Evolutionary conservation across 2,888 invertebrate genomes (phyloP).

Genomic region (Tenthredo livida): DNA sequence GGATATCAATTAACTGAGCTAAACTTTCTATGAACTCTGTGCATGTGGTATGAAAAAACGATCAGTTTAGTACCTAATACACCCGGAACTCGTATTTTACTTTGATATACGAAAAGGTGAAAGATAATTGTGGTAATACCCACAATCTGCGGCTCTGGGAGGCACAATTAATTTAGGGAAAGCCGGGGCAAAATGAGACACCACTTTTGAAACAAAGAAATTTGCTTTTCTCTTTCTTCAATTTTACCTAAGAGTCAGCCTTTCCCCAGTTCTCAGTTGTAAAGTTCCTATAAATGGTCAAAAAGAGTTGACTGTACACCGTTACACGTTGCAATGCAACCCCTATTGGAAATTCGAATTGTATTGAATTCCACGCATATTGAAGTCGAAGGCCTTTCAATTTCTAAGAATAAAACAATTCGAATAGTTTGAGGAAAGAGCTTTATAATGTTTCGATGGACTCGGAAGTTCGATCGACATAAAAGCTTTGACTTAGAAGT

Average conservation of each 20-base stretch:
- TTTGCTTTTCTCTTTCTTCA: too few species aligned
- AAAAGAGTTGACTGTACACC: not conserved
- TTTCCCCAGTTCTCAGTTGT: too few species aligned
- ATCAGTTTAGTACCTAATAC: not conserved
- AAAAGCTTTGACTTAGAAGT: not conserved
- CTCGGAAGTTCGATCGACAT: not conserved
- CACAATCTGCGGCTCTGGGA: not conserved
- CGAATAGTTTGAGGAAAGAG: not conserved
- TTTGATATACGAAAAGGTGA: not conserved
- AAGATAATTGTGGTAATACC: not conserved
- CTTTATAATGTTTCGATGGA: not conserved
- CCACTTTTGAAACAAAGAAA: too few species aligned
- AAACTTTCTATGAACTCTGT: not conserved
- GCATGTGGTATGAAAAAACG: not conserved
- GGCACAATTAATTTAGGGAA: not conserved
- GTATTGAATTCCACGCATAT: not conserved
- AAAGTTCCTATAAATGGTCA: not conserved
- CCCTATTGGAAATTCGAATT: not conserved
- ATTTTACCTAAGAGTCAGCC: too few species aligned
- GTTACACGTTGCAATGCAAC: not conserved
- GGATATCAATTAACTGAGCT: slow-evolving; percentile 5
- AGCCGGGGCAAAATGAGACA: too few species aligned
- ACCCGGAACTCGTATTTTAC: not conserved
- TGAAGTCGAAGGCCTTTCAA: not conserved
- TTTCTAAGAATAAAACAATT: not conserved